These are phyloP conservation scores for Eupithecia exiguata DNA, from an alignment of 2,888 invertebrate genomes.

Conservation along the genomic window DNA sequence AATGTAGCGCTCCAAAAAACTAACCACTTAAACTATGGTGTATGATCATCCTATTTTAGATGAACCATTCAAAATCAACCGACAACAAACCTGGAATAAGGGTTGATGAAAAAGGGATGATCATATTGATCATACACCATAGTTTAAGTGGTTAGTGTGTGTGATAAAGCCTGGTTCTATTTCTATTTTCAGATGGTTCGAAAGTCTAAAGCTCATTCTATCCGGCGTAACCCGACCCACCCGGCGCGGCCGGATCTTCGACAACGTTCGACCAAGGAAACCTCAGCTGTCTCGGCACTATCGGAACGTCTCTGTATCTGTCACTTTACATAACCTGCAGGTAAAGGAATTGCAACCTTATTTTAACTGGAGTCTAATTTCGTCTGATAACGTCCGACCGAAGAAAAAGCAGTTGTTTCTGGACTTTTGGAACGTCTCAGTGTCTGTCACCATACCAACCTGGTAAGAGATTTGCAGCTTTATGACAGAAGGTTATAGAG, in stretches of 20 bases:
- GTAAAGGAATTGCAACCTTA: constrained; percentile 47
- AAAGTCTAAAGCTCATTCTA: constrained; percentile 95
- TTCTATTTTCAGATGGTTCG: constrained; percentile 89
- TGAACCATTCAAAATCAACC: not conserved
- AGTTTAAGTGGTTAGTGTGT: too few species aligned
- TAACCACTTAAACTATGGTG: not conserved
- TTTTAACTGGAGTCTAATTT: not conserved
- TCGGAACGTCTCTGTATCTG: constrained; percentile 91
- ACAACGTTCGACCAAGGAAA: constrained; percentile 92
- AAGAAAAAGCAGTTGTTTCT: constrained; percentile 58
- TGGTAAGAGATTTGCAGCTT: constrained; percentile 65
- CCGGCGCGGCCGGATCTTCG: constrained; percentile 94
- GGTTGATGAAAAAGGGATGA: too few species aligned
- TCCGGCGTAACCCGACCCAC: constrained; percentile 98
- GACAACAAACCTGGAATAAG: too few species aligned
- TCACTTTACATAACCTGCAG: constrained; percentile 94
- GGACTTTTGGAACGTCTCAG: too few species aligned
- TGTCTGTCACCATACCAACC: constrained; percentile 91
- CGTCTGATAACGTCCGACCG: too few species aligned
- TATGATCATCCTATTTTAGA: not conserved
- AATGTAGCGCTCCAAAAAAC: not conserved
- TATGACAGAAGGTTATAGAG: not conserved
- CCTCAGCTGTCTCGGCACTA: constrained; percentile 97
- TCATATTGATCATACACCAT: too few species aligned
- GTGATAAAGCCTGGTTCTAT: not conserved